Conservation (phyloP, 2,797 vertebrate species). For the Gila robusta region DNA sequence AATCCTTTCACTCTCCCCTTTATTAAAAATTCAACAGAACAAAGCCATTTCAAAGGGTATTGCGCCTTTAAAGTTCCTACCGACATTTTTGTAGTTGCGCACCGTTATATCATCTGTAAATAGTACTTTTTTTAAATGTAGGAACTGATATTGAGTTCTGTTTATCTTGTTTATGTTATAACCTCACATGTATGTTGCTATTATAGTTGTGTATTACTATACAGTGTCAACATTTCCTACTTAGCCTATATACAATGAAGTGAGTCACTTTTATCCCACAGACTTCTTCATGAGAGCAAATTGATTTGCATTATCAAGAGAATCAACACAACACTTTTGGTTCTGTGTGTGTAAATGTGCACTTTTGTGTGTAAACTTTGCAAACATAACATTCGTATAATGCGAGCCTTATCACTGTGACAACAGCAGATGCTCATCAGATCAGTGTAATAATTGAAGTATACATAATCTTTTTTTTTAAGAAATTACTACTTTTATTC, state of each 20-base stretch:
- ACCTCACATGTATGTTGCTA: not conserved
- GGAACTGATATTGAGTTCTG: not conserved
- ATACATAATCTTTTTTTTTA: not conserved
- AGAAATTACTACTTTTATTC: not conserved
- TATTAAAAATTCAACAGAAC: slow-evolving; percentile 46
- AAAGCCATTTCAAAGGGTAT: slow-evolving; percentile 48
- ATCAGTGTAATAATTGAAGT: not conserved
- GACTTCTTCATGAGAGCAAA: slow-evolving; percentile 29
- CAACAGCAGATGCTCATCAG: slow-evolving; percentile 19
- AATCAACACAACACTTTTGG: not conserved
- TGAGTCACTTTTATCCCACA: slow-evolving; percentile 17
- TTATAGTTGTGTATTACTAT: not conserved
- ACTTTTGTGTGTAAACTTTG: slow-evolving; percentile 5
- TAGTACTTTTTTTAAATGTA: not conserved
- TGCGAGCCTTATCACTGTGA: not conserved
- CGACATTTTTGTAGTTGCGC: not conserved
- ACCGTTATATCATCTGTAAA: not conserved
- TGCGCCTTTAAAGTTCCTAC: slow-evolving; percentile 13
- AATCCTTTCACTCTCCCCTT: slow-evolving; percentile 42
- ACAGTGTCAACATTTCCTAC: not conserved
- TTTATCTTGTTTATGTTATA: not conserved
- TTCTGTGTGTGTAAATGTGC: slow-evolving; percentile 1
- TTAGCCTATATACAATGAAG: not conserved
- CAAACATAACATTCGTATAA: not conserved
- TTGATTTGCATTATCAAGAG: slow-evolving; percentile 34